phyloP scores from a whole-genome alignment of 1,140 invertebrate genomes.

The Eueides isabella region DNA sequence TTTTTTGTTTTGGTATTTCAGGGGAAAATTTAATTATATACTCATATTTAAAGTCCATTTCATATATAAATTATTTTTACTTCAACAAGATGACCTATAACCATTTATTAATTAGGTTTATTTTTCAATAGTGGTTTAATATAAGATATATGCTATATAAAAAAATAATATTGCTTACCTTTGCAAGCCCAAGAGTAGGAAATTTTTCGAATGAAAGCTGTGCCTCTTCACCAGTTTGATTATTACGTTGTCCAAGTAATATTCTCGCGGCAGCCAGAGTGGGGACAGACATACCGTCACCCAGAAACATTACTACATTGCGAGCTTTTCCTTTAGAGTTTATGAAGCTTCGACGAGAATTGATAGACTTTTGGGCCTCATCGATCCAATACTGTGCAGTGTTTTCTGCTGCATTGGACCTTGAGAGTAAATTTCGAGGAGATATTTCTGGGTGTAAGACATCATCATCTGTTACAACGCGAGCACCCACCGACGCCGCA shows the following conservation, averaged over 20 bases:
- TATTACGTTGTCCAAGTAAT: constrained; percentile 30
- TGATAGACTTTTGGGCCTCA: background rate
- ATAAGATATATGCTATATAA: background rate
- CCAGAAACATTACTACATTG: constrained; percentile 33
- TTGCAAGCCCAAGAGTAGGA: constrained; percentile 28
- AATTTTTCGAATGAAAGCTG: constrained; percentile 38
- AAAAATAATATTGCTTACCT: constrained; percentile 16
- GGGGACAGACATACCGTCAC: constrained; percentile 37
- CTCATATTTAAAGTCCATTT: too few species aligned
- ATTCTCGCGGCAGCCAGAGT: constrained; percentile 32
- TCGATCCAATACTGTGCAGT: background rate
- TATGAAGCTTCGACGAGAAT: background rate
- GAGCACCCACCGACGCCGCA: background rate
- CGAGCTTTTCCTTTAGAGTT: constrained; percentile 17
- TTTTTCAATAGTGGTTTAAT: too few species aligned
- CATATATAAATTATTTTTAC: too few species aligned
- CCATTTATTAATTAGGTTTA: too few species aligned
- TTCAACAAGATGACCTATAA: too few species aligned
- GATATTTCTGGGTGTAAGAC: background rate
- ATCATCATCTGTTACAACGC: background rate
- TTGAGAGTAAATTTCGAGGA: background rate
- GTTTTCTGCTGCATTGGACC: background rate
- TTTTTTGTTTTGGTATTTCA: too few species aligned
- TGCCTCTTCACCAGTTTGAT: constrained; percentile 31
- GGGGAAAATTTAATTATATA: too few species aligned